A percentile compares a stretch with the other conserved stretches of the same genome.
These are phyloP conservation scores for Bombus breviceps DNA, from an alignment of 1,140 invertebrate genomes.

Conservation along the genomic window DNA sequence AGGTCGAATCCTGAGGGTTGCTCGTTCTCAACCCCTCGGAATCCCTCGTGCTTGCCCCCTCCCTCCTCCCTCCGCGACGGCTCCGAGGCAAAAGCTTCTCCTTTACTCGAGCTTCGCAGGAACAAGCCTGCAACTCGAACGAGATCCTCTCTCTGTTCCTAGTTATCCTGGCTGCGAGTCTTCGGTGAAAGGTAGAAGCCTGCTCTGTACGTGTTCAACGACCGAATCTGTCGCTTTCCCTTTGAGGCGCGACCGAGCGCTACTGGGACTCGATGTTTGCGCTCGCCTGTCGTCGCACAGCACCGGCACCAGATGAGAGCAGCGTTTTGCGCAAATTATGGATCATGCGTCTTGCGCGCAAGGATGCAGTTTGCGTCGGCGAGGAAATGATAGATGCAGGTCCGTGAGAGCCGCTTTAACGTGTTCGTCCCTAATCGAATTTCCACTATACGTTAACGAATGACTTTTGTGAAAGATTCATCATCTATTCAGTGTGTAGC, in stretches of 20 bases:
- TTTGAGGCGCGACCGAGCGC: slow-evolving; percentile 23
- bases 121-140: slow-evolving; percentile 73
- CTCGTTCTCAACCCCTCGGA: slow-evolving; percentile 70
- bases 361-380: background rate
- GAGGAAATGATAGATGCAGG: too few species aligned
- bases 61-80: background rate
- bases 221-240: slow-evolving; percentile 48
- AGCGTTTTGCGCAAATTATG: slow-evolving; percentile 34
- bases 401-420: background rate
- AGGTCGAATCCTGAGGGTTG: slow-evolving; percentile 75
- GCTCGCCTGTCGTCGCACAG: background rate
- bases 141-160: slow-evolving; percentile 68
- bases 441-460: background rate
- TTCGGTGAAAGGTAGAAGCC: slow-evolving; percentile 58
- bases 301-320: background rate
- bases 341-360: background rate
- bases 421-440: background rate
- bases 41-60: slow-evolving; percentile 36
- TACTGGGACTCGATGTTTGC: slow-evolving; percentile 28
- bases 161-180: slow-evolving; percentile 64
- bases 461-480: too few species aligned
- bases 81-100: slow-evolving; percentile 46
- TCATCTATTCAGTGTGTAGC: too few species aligned
- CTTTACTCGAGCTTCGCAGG: slow-evolving; percentile 71
- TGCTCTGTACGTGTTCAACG: slow-evolving; percentile 59